Evolutionary conservation across 2,888 invertebrate genomes (phyloP), one percentile per base, ranked within the genome.

Genomic region (Aporophyla nigra): DNA sequence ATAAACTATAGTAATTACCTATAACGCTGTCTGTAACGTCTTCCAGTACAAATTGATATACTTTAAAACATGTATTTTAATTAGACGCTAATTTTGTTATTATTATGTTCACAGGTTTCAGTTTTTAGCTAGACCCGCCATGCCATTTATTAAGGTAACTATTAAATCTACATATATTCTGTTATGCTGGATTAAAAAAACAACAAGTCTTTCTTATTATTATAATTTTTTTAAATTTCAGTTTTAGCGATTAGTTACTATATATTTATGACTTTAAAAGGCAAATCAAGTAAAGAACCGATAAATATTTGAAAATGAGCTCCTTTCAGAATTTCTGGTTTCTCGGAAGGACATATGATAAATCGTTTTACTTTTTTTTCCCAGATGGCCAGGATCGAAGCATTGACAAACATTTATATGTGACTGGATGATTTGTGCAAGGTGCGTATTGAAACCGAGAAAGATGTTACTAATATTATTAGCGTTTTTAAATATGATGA

Each of bases 41-140:
- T 77, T 76, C 43, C 51, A 76, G 51, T 51, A 53, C 16, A 61
- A 49, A 71, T 62, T n/a, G 16, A 12, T 66, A 59, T 54, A 40
- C 7, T 7, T 27, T 6, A 49, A 27, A 68, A 14, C 27, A 9
- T 27, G 33, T 74, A 33, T 61, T 54, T 5, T 33, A 49, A 74
- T 62, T 21, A 59, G 54, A 70, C 49, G 78, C 78, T 91, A 89
- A 92, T 88, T 82, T 86, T 61, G 58, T 74, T 74, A 9, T 87
- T 89, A 84, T 93, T 93, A 87, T 94, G 88, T 95, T 95, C 90
- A 89, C 96, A 96, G 96, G 95, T 96, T 74, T 93, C 94, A 67
- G 96, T 96, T 85, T 95, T 93, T 93, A 96, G 95, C 90, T 96
- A 96, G 94, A 91, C 79, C 81, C 69, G 71, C 71, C 80, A 77